Evolutionary conservation across 2,888 invertebrate genomes (phyloP), one percentile per base, ranked within the genome.

Genomic region (Pharmacophagus antenor): DNA sequence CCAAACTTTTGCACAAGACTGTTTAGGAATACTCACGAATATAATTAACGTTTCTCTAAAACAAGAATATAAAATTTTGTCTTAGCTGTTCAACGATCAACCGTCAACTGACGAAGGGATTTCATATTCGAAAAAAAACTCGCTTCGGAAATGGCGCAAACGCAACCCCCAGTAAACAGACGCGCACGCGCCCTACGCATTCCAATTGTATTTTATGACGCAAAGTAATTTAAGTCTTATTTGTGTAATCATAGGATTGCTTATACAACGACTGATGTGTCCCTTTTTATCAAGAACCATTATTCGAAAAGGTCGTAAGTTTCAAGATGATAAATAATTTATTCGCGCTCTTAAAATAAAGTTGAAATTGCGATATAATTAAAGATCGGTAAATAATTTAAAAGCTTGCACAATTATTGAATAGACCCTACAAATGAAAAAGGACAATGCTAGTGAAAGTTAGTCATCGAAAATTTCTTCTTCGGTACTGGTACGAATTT

Each of bases 61-160:
- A 46, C 44, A n/a, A n/a, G n/a, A n/a, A 17, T 27, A 15, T 27
- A 23, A 61, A 20, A 55, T 31, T 21, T 41, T 76, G 81, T 81
- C 69, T 70, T 58, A 67, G 55, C 65, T 56, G 64, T 64, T 65
- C 75, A 75, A 83, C 79, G 75, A 78, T 71, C 75, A 83, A 80
- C 79, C 78, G 81, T 80, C 77, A 85, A 89, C 89, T 89, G 80
- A 67, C 65, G 68, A 62, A 61, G 66, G 71, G 66, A 70, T 73
- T 70, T 66, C 77, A 74, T 73, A 69, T 70, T 82, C 78, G 77
- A 79, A 65, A 77, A 85, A 80, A 71, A 77, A 71, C 74, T 72
- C 67, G 70, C 76, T 75, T 82, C 82, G 85, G 82, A 83, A 82
- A 78, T 70, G 80, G 80, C 88, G 85, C 76, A 69, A 67, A 84